Conservation (phyloP, 2,113 vertebrate species). For the Ctenodactylus gundi region DNA sequence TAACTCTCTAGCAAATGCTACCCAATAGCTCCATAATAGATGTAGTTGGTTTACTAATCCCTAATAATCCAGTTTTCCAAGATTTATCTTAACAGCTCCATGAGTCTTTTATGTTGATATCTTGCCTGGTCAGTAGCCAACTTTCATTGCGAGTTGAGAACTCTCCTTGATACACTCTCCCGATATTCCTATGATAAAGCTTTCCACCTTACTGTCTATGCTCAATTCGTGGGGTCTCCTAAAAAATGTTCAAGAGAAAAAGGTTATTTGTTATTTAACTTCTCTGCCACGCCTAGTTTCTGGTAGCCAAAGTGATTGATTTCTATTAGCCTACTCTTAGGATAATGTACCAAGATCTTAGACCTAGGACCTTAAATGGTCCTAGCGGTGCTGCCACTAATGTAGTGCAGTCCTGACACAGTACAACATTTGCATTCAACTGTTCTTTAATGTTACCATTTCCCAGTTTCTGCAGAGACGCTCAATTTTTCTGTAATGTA, state of each 20-base stretch:
- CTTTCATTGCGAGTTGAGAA: neutral
- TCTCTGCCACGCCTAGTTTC: neutral
- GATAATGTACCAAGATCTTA: neutral
- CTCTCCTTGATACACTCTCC: neutral
- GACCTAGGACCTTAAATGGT: neutral
- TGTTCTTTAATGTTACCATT: neutral
- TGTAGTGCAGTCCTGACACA: neutral
- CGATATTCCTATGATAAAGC: neutral
- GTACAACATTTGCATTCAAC: neutral
- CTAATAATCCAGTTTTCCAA: neutral
- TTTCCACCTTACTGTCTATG: neutral
- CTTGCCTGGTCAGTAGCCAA: neutral
- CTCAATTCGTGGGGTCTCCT: neutral
- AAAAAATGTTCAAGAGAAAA: slow-evolving; percentile 8
- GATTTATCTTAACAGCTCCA: neutral
- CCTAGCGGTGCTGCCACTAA: neutral
- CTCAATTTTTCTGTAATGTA: neutral
- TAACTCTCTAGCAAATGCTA: neutral
- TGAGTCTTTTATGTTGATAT: neutral
- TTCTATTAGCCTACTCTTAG: neutral
- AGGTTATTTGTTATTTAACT: neutral
- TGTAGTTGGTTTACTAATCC: neutral
- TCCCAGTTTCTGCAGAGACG: neutral
- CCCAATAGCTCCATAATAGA: neutral
- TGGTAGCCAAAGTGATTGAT: neutral